Percentiles rank a stretch among this genome's conserved stretches.
These are phyloP conservation scores for Sander lucioperca DNA, from an alignment of 2,113 vertebrate species.

Conservation along the genomic window DNA sequence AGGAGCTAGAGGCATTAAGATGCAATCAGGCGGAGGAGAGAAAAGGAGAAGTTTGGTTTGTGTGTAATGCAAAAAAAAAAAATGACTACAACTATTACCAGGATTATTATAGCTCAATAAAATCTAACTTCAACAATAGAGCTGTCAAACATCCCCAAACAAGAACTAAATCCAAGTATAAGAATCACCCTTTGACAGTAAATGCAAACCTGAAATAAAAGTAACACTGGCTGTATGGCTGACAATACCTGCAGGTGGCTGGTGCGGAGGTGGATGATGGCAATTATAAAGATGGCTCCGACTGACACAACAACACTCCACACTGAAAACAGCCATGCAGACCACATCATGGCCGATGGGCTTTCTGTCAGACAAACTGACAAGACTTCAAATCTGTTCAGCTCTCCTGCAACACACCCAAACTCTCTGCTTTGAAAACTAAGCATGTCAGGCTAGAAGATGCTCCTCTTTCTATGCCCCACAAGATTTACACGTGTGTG, in stretches of 20 bases:
- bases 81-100: background rate
- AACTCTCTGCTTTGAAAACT: constrained; percentile 9
- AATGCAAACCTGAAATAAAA: background rate
- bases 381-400: background rate
- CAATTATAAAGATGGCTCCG: constrained; percentile 60
- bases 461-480: constrained; percentile 8
- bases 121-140: constrained; percentile 12
- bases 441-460: constrained; percentile 3
- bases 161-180: constrained; percentile 39
- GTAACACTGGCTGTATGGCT: background rate
- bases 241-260: constrained; percentile 64
- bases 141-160: constrained; percentile 50
- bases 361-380: constrained; percentile 36
- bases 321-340: constrained; percentile 56
- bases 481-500: constrained; percentile 25
- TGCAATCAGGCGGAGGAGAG: constrained; percentile 22
- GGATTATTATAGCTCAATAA: constrained; percentile 43
- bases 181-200: background rate
- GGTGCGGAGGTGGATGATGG: constrained; percentile 61
- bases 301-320: constrained; percentile 71
- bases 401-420: constrained; percentile 6
- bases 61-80: background rate
- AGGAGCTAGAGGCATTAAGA: constrained; percentile 49
- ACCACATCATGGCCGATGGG: constrained; percentile 61
- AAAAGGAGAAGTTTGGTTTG: constrained; percentile 4